A percentile compares a stretch with the other conserved stretches of the same genome.
phyloP scores from a whole-genome alignment of 2,113 vertebrate species.

The Lipophrys pholis region DNA sequence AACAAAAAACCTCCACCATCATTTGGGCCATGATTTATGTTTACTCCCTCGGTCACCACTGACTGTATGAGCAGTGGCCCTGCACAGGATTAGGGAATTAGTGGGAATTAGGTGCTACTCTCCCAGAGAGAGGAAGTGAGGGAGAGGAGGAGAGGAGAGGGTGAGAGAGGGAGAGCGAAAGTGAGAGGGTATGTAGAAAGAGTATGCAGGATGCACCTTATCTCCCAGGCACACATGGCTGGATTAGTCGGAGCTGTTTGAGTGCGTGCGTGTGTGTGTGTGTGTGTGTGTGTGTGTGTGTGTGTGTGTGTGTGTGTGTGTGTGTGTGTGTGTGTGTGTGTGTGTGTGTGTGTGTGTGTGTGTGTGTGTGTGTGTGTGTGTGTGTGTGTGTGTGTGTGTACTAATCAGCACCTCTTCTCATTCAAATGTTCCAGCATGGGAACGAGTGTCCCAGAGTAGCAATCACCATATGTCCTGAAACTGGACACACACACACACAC shows the following conservation, averaged over 20 bases:
- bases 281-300: constrained; percentile 20
- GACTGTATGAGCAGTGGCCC: constrained; percentile 64
- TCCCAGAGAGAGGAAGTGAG: constrained; percentile 51
- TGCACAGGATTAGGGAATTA: constrained; percentile 78
- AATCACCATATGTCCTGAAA: constrained; percentile 52
- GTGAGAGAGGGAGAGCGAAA: constrained; percentile 24
- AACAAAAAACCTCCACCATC: constrained; percentile 23
- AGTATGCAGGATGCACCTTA: constrained; percentile 77
- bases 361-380: constrained; percentile 16
- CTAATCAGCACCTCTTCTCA: constrained; percentile 69
- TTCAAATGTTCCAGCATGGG: constrained; percentile 64
- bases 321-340: constrained; percentile 11
- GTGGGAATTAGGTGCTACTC: constrained; percentile 74
- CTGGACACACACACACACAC: constrained; percentile 16
- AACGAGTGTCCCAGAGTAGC: constrained; percentile 64
- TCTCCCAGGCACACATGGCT: constrained; percentile 78
- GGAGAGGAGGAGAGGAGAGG: constrained; percentile 15
- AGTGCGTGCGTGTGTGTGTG: constrained; percentile 28
- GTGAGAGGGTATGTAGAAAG: constrained; percentile 63
- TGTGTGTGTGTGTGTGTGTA: too few species aligned
- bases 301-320: constrained; percentile 9
- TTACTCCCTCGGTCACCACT: constrained; percentile 52
- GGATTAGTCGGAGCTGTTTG: constrained; percentile 75
- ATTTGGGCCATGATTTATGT: constrained; percentile 38
- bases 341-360: constrained; percentile 58